phyloP scores from a whole-genome alignment of 1,140 invertebrate species.

The Aphidius gifuensis region DNA sequence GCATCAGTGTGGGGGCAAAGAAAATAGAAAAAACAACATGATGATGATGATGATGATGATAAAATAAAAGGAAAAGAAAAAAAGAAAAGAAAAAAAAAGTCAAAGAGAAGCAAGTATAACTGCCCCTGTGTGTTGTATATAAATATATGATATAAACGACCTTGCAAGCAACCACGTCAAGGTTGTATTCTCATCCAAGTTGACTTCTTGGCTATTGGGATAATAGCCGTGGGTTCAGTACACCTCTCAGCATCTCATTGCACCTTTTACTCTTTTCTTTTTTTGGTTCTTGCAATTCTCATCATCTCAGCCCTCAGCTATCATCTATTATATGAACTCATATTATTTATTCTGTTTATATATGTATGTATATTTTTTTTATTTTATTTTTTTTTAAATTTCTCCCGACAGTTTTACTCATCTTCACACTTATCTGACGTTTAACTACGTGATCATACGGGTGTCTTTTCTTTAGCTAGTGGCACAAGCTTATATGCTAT shows the following conservation, averaged over 20 bases:
- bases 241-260: slow-evolving; percentile 1
- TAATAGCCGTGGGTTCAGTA: background rate
- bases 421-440: background rate
- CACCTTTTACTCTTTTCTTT: background rate
- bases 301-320: slow-evolving; percentile 1
- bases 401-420: background rate
- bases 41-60: too few species aligned
- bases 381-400: background rate
- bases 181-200: slow-evolving; percentile 17
- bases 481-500: background rate
- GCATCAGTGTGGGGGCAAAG: too few species aligned
- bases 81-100: too few species aligned
- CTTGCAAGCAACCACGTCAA: slow-evolving; percentile 24
- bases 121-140: slow-evolving; percentile 1
- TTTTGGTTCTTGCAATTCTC: slow-evolving; percentile 4
- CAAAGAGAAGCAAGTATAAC: background rate
- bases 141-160: slow-evolving; percentile 9
- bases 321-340: too few species aligned
- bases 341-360: too few species aligned
- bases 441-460: slow-evolving; percentile 10
- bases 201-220: background rate
- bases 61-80: too few species aligned
- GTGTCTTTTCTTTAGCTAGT: background rate
- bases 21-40: too few species aligned
- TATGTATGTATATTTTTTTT: too few species aligned